phyloP scores from a whole-genome alignment of 2,888 invertebrate genomes.

The Spatulosminthurus flaviceps region DNA sequence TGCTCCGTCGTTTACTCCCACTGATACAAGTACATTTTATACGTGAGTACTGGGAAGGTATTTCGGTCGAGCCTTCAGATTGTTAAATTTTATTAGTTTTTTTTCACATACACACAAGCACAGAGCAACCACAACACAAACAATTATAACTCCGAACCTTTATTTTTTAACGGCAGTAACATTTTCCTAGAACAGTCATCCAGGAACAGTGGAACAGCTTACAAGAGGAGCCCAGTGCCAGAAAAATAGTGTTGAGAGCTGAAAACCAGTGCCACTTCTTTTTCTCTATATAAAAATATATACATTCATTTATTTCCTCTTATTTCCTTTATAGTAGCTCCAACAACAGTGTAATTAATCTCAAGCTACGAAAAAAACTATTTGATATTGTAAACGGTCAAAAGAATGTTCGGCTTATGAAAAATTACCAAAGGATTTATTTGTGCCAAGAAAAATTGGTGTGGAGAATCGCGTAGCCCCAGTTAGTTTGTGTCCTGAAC shows the following conservation, averaged over 20 bases:
- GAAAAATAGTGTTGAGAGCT: not conserved
- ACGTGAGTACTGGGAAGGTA: not conserved
- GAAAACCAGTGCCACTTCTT: constrained; percentile 18
- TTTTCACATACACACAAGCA: not conserved
- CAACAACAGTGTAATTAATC: not conserved
- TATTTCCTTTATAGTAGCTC: too few species aligned
- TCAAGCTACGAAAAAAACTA: not conserved
- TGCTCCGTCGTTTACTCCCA: not conserved
- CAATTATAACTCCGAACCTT: not conserved
- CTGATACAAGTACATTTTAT: not conserved
- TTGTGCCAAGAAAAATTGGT: constrained; percentile 13
- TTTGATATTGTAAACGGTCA: too few species aligned
- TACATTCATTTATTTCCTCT: not conserved
- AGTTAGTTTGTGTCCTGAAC: not conserved
- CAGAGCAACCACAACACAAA: too few species aligned
- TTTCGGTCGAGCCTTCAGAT: constrained; percentile 1
- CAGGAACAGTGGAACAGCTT: not conserved
- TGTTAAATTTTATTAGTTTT: constrained; percentile 18
- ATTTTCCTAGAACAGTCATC: constrained; percentile 6
- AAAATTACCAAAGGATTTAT: not conserved
- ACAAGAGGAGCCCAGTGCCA: not conserved
- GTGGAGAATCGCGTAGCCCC: not conserved
- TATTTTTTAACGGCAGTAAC: not conserved
- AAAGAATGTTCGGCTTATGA: not conserved
- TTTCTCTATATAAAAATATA: not conserved